These are phyloP conservation scores for Phenacoccus solenopsis DNA, from an alignment of 1,140 invertebrate species.

Conservation along the genomic window DNA sequence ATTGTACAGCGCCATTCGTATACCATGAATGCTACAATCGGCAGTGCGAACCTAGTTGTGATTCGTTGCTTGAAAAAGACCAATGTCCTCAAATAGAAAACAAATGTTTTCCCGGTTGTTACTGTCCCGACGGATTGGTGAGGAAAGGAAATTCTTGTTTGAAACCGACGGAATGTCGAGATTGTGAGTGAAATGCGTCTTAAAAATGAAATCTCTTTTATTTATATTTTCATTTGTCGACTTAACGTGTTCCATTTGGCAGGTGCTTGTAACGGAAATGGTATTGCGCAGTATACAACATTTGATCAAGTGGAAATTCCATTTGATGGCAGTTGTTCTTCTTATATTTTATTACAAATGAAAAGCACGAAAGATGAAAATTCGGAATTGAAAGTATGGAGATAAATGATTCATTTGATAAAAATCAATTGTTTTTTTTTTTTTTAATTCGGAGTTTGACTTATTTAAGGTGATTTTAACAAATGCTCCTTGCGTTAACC, in stretches of 20 bases:
- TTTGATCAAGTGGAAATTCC: conserved; percentile 59
- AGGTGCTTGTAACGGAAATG: conserved; percentile 53
- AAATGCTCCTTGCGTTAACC: background rate
- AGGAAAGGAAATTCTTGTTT: conserved; percentile 54
- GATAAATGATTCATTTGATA: too few species aligned
- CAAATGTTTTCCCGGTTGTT: conserved; percentile 66
- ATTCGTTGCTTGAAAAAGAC: conserved; percentile 42
- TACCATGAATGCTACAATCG: conserved; percentile 64
- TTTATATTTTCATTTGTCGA: too few species aligned
- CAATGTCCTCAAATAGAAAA: conserved; percentile 46
- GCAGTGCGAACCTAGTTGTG: conserved; percentile 57
- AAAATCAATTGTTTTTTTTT: too few species aligned
- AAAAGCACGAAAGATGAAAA: background rate
- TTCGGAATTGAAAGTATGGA: conserved; percentile 2
- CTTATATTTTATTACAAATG: background rate
- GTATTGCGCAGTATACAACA: conserved; percentile 54
- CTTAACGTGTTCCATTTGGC: conserved; percentile 19
- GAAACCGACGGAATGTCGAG: conserved; percentile 52
- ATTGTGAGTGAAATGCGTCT: conserved; percentile 43
- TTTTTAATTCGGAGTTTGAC: background rate
- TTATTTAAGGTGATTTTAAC: background rate
- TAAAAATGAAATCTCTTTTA: background rate
- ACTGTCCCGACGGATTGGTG: conserved; percentile 64
- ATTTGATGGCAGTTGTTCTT: conserved; percentile 57
- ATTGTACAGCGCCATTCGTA: conserved; percentile 54